Evolutionary conservation across 2,797 vertebrate genomes (phyloP).

Genomic region (Taeniopygia guttata): DNA sequence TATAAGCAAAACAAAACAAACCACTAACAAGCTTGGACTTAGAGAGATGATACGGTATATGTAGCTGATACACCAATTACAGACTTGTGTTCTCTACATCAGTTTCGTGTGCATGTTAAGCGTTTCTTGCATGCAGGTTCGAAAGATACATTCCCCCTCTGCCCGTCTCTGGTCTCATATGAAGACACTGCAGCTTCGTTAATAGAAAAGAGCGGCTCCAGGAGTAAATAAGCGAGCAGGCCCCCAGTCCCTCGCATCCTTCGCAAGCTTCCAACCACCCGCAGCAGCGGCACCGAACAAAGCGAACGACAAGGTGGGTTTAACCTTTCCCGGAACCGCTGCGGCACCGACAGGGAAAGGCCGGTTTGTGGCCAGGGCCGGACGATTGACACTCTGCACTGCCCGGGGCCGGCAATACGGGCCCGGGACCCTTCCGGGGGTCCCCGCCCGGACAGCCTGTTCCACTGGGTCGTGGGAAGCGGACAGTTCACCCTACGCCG

Average conservation of each 20-base stretch:
- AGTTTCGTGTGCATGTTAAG: neutral
- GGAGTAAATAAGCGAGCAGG: neutral
- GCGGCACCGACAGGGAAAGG: neutral
- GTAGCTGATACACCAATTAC: neutral
- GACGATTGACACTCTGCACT: neutral
- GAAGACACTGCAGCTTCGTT: neutral
- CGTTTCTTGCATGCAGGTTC: neutral
- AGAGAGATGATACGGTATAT: fast-evolving
- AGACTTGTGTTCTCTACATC: neutral
- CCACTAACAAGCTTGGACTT: neutral
- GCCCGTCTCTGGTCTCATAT: neutral
- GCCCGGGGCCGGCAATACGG: neutral
- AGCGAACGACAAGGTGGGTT: neutral
- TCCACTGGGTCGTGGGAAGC: neutral
- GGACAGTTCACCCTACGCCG: neutral
- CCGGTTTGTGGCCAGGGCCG: neutral
- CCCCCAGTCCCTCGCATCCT: neutral
- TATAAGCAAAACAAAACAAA: neutral
- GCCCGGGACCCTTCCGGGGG: neutral
- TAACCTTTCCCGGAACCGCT: neutral
- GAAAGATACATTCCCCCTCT: neutral
- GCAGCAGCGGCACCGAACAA: neutral
- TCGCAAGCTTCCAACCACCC: neutral
- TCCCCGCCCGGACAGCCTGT: neutral
- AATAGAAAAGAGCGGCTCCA: neutral